Percentiles rank a stretch among this genome's conserved stretches.
Evolutionary conservation across 2,888 invertebrate species (phyloP).

Genomic region (Leucoptera coffeella): DNA sequence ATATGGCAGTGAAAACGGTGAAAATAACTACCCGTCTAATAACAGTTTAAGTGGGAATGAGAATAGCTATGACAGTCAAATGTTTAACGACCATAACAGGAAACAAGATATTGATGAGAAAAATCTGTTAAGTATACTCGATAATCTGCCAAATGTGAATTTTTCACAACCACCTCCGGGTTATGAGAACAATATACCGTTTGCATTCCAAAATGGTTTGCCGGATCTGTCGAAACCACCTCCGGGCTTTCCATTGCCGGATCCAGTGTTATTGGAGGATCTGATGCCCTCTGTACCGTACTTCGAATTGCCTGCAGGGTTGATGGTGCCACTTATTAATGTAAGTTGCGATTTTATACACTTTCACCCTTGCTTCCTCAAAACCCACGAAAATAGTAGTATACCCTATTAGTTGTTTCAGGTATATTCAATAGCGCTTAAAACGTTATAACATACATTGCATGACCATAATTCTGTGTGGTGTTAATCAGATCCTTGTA

Average conservation of each 20-base stretch:
- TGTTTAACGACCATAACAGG: slow-evolving; percentile 22
- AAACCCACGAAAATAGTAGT: too few species aligned
- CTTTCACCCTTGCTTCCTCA: slow-evolving; percentile 7
- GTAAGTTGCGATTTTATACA: slow-evolving; percentile 26
- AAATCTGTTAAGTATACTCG: slow-evolving; percentile 20
- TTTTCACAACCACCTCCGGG: slow-evolving; percentile 46
- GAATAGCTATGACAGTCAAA: slow-evolving; percentile 41
- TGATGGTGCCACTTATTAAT: slow-evolving; percentile 96
- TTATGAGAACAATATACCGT: slow-evolving; percentile 18
- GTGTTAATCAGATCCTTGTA: too few species aligned
- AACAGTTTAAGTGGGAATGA: slow-evolving; percentile 46
- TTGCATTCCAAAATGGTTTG: slow-evolving; percentile 55
- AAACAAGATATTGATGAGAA: slow-evolving; percentile 10
- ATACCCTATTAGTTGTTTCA: too few species aligned
- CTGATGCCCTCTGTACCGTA: slow-evolving; percentile 89
- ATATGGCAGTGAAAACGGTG: slow-evolving; percentile 36
- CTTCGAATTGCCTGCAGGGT: slow-evolving; percentile 93
- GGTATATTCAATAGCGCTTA: too few species aligned
- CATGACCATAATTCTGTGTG: too few species aligned
- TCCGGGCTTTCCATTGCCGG: slow-evolving; percentile 65
- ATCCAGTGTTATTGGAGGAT: slow-evolving; percentile 57
- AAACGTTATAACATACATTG: too few species aligned
- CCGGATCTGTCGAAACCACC: slow-evolving; percentile 86
- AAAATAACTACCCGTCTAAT: slow-evolving; percentile 32
- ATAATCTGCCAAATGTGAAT: slow-evolving; percentile 31